Base-by-base conservation (phyloP, 2,113 vertebrate genomes). In the Ramphastos sulfuratus region DNA sequence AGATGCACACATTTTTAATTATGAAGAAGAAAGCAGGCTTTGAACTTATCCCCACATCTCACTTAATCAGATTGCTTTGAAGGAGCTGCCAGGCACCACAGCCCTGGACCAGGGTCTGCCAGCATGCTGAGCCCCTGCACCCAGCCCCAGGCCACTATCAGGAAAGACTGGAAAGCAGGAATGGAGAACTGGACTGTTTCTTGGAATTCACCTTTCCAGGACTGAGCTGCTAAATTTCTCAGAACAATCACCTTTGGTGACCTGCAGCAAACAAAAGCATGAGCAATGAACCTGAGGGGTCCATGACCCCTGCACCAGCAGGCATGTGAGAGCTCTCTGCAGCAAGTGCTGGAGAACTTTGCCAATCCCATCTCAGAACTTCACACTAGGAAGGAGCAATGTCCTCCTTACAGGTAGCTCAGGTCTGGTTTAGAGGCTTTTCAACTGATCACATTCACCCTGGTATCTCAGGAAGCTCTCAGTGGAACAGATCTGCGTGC, bases 1-100 rank as follows among this genome's bases (percentile, higher is more conserved):
- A 93, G 96, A 93, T 81, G 92, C 92, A 93, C 58, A 5, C 56
- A 74, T 61, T 94, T 93, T 97, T 96, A 96, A 96, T 95, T 96
- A 94, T 20, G 85, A 91, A 92, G 80, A 83, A 96, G 84, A 93
- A 95, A 96, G 87, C 39, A 94, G 71, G 80, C 94, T 80, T 85
- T 89, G 93, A 97, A 96, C 93, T 96, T 93, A 66, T 75, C 72
- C 84, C 86, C 85, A 80, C 64, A 46, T 42, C 64, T 93, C 82
- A 63, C 74, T 95, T 82, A 85, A 94, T 92, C 94, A 92, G 76
- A 92, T 60, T 19, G 28, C 58, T 73, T 48, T 6, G n/a, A 72
- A 86, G 86, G 91, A 91, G 71, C 91, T 94, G 82, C 63, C 89
- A 96, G 48, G 42, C 35, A 55, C 65, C 33, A 5, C 6, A 8